A percentile compares a stretch with the other conserved stretches of the same genome.
These are phyloP conservation scores for Halictus ligatus DNA, from an alignment of 2,888 invertebrate genomes.

Conservation along the genomic window DNA sequence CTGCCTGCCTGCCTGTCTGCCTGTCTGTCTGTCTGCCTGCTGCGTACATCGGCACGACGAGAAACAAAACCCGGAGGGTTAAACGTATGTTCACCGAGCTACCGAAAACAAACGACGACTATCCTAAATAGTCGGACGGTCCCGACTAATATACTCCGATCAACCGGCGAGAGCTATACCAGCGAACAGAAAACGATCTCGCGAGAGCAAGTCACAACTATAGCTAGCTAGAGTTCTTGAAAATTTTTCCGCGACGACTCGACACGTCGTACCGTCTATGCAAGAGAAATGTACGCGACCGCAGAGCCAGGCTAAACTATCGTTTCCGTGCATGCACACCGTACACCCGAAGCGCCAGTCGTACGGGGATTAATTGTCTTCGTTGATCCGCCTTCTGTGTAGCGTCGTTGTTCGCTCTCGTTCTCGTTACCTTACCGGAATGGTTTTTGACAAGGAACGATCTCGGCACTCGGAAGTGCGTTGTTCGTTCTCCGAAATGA, in stretches of 20 bases:
- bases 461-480: neutral
- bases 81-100: neutral
- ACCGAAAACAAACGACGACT: neutral
- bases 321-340: slow-evolving; percentile 21
- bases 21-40: slow-evolving; percentile 19
- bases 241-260: slow-evolving; percentile 2
- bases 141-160: too few relatives aligned
- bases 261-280: neutral
- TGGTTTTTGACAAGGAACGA: neutral
- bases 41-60: slow-evolving; percentile 47
- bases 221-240: neutral
- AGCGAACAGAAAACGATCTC: neutral
- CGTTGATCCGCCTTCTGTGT: neutral
- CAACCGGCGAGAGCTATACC: neutral
- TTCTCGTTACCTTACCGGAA: neutral
- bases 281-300: slow-evolving; percentile 23
- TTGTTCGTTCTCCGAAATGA: neutral
- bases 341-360: slow-evolving; percentile 50
- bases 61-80: neutral
- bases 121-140: neutral
- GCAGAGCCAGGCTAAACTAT: neutral
- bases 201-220: neutral
- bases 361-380: slow-evolving; percentile 37
- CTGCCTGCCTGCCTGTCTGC: slow-evolving; percentile 21
- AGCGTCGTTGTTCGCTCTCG: neutral